A percentile compares a stretch with the other conserved stretches of the same genome.
These are phyloP conservation scores for Seriola dumerili DNA, from an alignment of 2,113 vertebrate genomes.

Conservation along the genomic window DNA sequence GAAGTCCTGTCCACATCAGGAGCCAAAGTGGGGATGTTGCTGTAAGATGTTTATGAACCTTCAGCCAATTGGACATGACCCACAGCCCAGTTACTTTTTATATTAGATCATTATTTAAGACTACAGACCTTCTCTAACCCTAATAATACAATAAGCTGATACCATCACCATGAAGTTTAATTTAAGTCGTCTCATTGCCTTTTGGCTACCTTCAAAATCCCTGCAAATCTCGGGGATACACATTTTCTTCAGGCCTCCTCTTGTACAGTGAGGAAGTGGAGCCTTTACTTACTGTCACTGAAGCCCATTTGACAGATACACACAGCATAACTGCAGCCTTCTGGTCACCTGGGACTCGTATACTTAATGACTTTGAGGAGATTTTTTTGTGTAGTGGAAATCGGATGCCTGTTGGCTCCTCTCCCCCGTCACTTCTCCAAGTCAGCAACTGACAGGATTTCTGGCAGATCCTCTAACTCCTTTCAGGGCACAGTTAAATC, in stretches of 20 bases:
- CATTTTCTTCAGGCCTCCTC: constrained; percentile 2
- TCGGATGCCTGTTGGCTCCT: constrained; percentile 20
- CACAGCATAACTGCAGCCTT: neutral
- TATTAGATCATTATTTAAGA: no score
- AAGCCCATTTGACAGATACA: constrained; percentile 27
- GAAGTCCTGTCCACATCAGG: neutral
- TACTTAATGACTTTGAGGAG: constrained; percentile 31
- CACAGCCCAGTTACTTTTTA: no score
- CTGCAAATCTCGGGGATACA: constrained; percentile 39
- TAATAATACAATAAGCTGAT: neutral
- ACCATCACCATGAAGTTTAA: neutral
- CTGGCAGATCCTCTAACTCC: constrained; percentile 36
- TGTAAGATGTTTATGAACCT: neutral
- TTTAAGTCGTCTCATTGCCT: neutral
- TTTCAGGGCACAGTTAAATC: constrained; percentile 32
- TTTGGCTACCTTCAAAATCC: constrained; percentile 26
- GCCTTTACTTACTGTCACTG: neutral
- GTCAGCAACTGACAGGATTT: constrained; percentile 38
- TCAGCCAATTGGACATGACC: neutral
- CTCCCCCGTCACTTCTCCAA: constrained; percentile 32
- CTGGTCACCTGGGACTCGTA: constrained; percentile 45
- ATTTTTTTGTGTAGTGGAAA: constrained; percentile 23
- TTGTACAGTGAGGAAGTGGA: constrained; percentile 16
- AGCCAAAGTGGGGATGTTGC: neutral
- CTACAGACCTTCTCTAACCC: neutral